Percentiles rank a stretch among this genome's conserved stretches.
Conservation (phyloP, 1,140 invertebrate species). For the Drosophila lacteicornis region DNA sequence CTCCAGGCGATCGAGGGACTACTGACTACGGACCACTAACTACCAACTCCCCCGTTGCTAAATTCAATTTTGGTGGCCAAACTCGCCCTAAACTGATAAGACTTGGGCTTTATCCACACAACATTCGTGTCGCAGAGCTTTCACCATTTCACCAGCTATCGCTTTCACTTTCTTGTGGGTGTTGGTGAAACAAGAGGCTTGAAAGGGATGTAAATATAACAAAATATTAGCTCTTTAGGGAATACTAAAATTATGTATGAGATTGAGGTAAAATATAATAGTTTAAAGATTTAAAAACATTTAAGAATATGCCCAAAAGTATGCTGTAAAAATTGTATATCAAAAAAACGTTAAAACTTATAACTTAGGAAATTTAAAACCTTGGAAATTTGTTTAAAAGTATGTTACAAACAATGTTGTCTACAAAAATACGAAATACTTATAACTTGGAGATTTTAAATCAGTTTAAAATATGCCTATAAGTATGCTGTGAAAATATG, state of each 20-base stretch:
- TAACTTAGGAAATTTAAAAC: neutral
- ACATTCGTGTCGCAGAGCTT: slow-evolving; percentile 27
- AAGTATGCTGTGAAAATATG: too few relatives aligned
- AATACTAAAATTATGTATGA: too few relatives aligned
- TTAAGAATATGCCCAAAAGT: too few relatives aligned
- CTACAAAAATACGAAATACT: neutral
- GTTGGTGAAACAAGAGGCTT: neutral
- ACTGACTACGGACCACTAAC: slow-evolving; percentile 2
- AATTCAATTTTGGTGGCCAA: slow-evolving; percentile 46
- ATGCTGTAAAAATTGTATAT: too few relatives aligned
- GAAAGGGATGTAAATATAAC: neutral
- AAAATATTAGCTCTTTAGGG: neutral
- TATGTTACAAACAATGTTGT: too few relatives aligned
- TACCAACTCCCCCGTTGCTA: slow-evolving; percentile 18
- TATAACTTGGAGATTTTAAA: too few relatives aligned
- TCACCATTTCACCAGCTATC: slow-evolving; percentile 28
- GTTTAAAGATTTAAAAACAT: too few relatives aligned
- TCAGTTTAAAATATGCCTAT: too few relatives aligned
- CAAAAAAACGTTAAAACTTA: neutral
- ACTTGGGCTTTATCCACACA: slow-evolving; percentile 24
- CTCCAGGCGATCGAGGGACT: slow-evolving; percentile 48
- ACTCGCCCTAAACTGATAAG: slow-evolving; percentile 49
- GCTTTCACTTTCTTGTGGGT: slow-evolving; percentile 7
- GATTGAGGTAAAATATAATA: too few relatives aligned
- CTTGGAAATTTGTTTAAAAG: neutral